These are phyloP conservation scores for Rhabdomys pumilio DNA, from an alignment of 2,797 vertebrate genomes.

Conservation along the genomic window DNA sequence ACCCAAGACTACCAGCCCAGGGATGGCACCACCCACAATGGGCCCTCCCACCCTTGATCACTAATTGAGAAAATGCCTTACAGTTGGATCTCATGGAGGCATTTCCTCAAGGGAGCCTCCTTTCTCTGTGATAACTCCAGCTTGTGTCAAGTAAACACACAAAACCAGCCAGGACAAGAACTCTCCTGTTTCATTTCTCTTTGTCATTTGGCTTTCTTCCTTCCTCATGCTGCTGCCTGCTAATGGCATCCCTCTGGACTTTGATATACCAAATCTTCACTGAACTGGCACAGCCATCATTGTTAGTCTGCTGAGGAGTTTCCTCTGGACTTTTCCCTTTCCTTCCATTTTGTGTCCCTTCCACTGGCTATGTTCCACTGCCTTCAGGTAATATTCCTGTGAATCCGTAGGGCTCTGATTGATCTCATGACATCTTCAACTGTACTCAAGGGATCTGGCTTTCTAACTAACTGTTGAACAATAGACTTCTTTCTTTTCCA, in stretches of 20 bases:
- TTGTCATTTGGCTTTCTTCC: slow-evolving; percentile 10
- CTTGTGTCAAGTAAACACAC: neutral
- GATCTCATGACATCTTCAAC: neutral
- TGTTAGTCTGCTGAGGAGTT: neutral
- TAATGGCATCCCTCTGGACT: neutral
- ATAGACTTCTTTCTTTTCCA: neutral
- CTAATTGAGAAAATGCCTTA: neutral
- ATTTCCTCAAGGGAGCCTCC: neutral
- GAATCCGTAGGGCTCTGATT: neutral
- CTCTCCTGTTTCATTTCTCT: neutral
- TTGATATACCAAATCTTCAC: neutral
- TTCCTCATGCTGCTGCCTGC: neutral
- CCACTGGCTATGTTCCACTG: neutral
- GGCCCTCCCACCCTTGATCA: neutral
- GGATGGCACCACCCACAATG: neutral
- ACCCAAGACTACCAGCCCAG: neutral
- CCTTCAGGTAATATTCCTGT: neutral
- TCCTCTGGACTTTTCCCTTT: too few relatives aligned
- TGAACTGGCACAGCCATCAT: neutral
- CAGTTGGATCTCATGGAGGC: neutral
- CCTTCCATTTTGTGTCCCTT: neutral
- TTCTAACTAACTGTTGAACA: neutral
- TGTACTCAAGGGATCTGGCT: neutral
- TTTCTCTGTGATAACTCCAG: neutral
- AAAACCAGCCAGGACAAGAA: neutral